Base-by-base conservation (phyloP, 2,797 vertebrate genomes). In the Propithecus deckenii region DNA sequence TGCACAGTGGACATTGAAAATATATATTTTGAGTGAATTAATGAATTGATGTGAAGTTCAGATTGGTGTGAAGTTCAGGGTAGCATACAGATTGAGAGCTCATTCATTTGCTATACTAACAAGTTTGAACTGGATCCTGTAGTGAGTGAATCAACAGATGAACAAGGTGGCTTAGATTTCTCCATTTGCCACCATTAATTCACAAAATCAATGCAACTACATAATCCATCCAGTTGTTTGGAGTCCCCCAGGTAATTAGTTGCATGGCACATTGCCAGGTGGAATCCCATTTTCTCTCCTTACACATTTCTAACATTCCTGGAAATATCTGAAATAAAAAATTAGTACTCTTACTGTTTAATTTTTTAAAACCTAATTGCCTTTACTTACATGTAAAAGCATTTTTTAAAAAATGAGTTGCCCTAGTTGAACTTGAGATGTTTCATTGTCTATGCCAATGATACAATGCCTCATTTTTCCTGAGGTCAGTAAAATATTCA, bases 111-210 rank as follows among this genome's bases (percentile, higher is more conserved):
- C 79, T 63, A 43, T 38, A 74, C 63, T 89, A 79, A 86, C 69
- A 30, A 80, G 83, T 96, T 89, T 76, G 48, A 86, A 89, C 84
- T 79, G 84, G 69, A 95, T 72, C 65, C 59, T 41, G 23, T 67
- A 55, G 86, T 52, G 35, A 95, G 69, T 43, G 52, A 96, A 83
- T 75, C 75, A 95, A 95, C 61, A 80, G 74, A 91, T 57, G 69
- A 96, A 67, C 78, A 85, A 80, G 25, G 52, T 92, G 79, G 48
- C 90, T 97, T 95, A 78, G 57, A 87, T 92, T 96, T 91, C 59
- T 67, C 80, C 52, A 17, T 97, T 96, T 95, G 65, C 92, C 57
- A 61, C 75, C 50, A 59, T 83, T 96, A 97, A 96, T 94, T 94
- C 89, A 89, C 87, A 85, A 69, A 97, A 96, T 97, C 89, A 84